These are phyloP conservation scores for Paratilapia polleni DNA, from an alignment of 2,113 vertebrate species.

Conservation along the genomic window DNA sequence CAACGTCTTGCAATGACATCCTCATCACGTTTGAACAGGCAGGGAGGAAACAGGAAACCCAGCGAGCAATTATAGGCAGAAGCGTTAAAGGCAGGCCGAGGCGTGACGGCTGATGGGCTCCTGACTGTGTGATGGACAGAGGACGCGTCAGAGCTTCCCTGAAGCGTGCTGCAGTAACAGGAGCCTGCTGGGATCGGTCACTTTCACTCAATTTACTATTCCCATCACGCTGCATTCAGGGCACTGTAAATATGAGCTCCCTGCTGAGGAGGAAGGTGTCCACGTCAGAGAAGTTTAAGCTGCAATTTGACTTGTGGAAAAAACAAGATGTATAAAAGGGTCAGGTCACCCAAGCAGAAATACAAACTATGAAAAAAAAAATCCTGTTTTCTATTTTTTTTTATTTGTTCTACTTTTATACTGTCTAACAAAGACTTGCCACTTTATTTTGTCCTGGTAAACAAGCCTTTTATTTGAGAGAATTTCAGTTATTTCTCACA, in stretches of 20 bases:
- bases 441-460: background rate
- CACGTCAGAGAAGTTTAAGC: background rate
- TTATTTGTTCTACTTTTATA: no score
- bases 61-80: background rate
- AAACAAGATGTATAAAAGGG: background rate
- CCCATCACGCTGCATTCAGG: conserved; percentile 23
- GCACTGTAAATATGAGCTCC: conserved; percentile 20
- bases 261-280: background rate
- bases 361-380: background rate
- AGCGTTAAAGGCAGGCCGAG: background rate
- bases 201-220: background rate
- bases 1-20: conserved; percentile 21
- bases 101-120: background rate
- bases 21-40: background rate
- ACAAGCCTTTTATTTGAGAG: background rate
- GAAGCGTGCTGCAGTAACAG: background rate
- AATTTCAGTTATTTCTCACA: background rate
- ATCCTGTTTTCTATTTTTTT: no score
- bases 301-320: background rate
- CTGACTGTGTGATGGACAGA: background rate
- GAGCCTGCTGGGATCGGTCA: conserved; percentile 2
- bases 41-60: conserved; percentile 7
- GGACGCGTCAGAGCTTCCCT: background rate
- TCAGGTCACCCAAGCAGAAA: background rate
- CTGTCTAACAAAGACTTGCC: background rate